Evolutionary conservation across 2,797 vertebrate genomes (phyloP).

Genomic region (Halcyon smyrnensis): DNA sequence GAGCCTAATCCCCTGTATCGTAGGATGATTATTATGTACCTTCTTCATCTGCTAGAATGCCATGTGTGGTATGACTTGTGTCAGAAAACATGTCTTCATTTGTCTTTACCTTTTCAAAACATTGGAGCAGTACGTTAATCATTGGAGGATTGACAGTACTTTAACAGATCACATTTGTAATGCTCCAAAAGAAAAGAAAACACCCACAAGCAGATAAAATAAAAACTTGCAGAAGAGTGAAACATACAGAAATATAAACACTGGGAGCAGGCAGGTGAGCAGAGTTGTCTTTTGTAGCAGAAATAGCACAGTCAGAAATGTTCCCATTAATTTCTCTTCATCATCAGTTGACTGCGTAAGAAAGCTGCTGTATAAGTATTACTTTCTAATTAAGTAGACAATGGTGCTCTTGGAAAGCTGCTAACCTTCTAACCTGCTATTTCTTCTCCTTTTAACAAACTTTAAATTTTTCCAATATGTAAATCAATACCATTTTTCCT

Average conservation of each 20-base stretch:
- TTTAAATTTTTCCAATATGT: not conserved
- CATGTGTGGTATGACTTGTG: slow-evolving; percentile 63
- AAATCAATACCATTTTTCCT: not conserved
- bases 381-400: not conserved
- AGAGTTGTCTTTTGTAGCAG: not conserved
- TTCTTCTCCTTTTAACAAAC: not conserved
- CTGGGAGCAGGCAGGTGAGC: not conserved
- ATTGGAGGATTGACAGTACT: slow-evolving; percentile 26
- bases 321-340: not conserved
- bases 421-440: not conserved
- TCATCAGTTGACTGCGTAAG: not conserved
- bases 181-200: slow-evolving; percentile 68
- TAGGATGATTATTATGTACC: slow-evolving; percentile 13
- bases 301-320: not conserved
- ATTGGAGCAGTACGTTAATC: slow-evolving; percentile 8
- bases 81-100: slow-evolving; percentile 66
- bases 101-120: slow-evolving; percentile 71
- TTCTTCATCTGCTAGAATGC: slow-evolving; percentile 61
- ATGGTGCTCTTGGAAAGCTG: not conserved
- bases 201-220: slow-evolving; percentile 56
- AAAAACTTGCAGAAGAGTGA: slow-evolving; percentile 53
- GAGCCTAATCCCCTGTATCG: not conserved
- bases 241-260: not conserved
- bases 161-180: slow-evolving; percentile 64
- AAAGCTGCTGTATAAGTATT: not conserved